Base-by-base conservation (phyloP, 2,113 vertebrate genomes). In the Limanda limanda region DNA sequence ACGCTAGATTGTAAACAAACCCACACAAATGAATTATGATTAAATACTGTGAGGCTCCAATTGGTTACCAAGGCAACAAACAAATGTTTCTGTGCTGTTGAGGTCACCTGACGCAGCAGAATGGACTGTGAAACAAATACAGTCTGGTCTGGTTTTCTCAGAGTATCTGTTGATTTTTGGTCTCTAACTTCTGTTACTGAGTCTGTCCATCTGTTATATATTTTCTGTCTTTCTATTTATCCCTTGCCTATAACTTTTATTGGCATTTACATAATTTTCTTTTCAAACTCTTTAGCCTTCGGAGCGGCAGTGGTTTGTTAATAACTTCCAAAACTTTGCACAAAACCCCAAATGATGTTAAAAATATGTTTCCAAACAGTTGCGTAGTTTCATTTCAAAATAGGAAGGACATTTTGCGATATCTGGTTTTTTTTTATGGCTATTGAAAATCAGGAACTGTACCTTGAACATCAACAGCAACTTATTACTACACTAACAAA, bases 1-100 rank as follows among this genome's bases (percentile, higher is more conserved):
- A 72, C 52, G 42, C 71, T 47, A 60, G 75, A 81, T 70, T 89
- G 75, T 80, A 85, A 82, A 84, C 85, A 84, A 89, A 91, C 78
- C 83, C 70, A 81, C 79, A 65, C 68, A 86, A 84, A 79, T 77
- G 65, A 89, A 87, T 85, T 82, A 82, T 85, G 65, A 91, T 90
- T 85, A 81, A 91, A 89, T 75, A 64, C 89, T 5, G 55, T 88
- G 84, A 83, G 62, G 67, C 60, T 83, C 76, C 83, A 90, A 91
- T 91, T 89, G 82, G 84, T 84, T 86, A 65, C 89, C 68, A 88
- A 66, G 60, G 79, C 84, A 87, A 91, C 89, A 85, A 83, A 73
- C 66, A 71, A 78, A 82, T 69, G 74, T 75, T 68, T 62, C 78
- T 52, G 37, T 31, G 65, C 67, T 8, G 60, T 40, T 77, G 69